Percentiles rank a stretch among this genome's conserved stretches.
Conservation (phyloP, 2,888 invertebrate genomes). For the Stramonita haemastoma region DNA sequence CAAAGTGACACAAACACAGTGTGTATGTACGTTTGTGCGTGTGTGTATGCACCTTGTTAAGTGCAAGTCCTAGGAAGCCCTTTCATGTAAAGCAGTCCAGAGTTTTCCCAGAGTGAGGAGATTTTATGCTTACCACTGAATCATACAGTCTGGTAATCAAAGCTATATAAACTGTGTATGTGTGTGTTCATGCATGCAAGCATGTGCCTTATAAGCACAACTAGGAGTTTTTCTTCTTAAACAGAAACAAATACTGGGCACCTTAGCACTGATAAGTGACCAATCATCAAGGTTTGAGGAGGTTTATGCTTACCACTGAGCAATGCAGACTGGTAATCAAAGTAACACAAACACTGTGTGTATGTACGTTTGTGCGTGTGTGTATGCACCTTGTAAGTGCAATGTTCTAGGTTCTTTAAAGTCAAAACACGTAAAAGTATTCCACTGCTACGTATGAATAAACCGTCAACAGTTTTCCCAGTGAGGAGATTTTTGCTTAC, state of each 20-base stretch:
- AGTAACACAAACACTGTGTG: slow-evolving; percentile 11
- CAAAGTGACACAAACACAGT: background rate
- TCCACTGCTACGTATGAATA: too few relatives aligned
- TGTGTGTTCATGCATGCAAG: background rate
- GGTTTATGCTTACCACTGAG: background rate
- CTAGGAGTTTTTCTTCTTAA: background rate
- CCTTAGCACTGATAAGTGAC: background rate
- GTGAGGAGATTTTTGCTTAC: background rate
- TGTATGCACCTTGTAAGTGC: background rate
- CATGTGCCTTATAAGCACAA: background rate
- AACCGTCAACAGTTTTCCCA: too few relatives aligned
- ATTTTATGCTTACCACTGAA: background rate
- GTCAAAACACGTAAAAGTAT: too few relatives aligned
- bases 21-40: background rate
- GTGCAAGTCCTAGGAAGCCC: background rate
- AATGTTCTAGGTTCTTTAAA: too few relatives aligned
- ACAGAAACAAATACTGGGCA: background rate
- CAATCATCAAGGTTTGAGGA: background rate
- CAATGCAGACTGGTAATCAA: background rate
- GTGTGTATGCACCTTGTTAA: background rate
- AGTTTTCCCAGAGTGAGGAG: background rate
- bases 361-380: slow-evolving; percentile 12
- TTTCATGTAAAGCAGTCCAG: background rate
- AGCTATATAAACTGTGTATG: background rate
- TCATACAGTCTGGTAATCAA: background rate